These are phyloP conservation scores for Kryptolebias ocellatus DNA, from an alignment of 2,797 vertebrate species.

Conservation along the genomic window DNA sequence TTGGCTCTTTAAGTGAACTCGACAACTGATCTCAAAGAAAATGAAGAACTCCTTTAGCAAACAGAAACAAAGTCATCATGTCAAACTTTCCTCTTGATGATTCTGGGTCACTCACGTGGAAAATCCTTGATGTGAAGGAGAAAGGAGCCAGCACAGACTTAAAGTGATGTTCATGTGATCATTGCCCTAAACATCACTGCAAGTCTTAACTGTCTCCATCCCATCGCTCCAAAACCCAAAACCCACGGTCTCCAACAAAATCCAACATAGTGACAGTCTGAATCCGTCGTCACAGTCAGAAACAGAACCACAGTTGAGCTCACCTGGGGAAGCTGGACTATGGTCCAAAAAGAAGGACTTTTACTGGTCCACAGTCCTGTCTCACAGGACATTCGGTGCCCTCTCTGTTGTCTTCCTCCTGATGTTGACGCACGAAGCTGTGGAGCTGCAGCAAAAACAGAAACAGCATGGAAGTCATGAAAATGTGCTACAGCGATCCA, in stretches of 20 bases:
- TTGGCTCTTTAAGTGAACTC: no score
- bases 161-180: conserved; percentile 99
- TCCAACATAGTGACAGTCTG: conserved; percentile 1
- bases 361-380: neutral
- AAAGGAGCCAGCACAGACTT: conserved; percentile 98
- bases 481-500: no score
- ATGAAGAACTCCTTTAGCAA: no score
- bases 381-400: no score
- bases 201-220: conserved; percentile 96
- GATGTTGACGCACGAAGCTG: no score
- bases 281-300: neutral
- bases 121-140: conserved; percentile 59
- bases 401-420: no score
- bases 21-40: no score
- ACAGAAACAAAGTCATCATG: no score
- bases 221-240: conserved; percentile 47
- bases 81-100: neutral
- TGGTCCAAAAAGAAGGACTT: conserved; percentile 85
- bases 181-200: conserved; percentile 99
- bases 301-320: conserved; percentile 43
- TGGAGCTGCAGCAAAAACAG: no score
- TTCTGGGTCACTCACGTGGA: conserved; percentile 2
- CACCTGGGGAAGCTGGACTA: conserved; percentile 94
- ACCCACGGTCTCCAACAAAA: neutral
- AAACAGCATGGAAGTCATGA: no score